Base-by-base conservation (phyloP, 2,113 vertebrate genomes). In the Solenodon paradoxus region DNA sequence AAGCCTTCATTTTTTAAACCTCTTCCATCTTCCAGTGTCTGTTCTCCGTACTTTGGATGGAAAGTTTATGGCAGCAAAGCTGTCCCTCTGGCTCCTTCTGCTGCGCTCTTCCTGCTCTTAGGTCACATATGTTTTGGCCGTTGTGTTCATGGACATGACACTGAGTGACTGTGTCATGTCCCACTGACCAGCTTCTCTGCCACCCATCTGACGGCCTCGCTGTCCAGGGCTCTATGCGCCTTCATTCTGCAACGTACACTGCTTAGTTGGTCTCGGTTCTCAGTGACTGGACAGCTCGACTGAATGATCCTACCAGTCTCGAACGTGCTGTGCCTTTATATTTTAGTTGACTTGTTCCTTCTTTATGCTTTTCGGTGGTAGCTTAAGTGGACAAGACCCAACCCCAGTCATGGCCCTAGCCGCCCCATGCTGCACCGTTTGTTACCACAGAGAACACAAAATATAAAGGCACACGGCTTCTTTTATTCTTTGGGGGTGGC, bases 1-100 rank as follows among this genome's bases (percentile, higher is more conserved):
- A 98, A 98, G 97, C 98, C 98, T 98, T 98, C 98, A 98, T 98
- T 98, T 98, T 98, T 98, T 98, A 98, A 98, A 98, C 98, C 98
- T 99, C 98, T 98, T 98, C 98, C 98, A 98, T 98, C 98, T 98
- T 98, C 97, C 97, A 98, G 92, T 98, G 97, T 99, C 97, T 97
- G 96, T 98, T 98, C 98, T 97, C 97, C 0, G 97, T 98, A 98
- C 97, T 94, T 98, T 98, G 96, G 98, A 98, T 98, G 98, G 98
- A 99, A 98, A 98, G 98, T 98, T 98, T 98, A 98, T 96, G 97
- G 98, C 98, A 98, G 98, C 98, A 98, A 98, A 98, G 98, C 98
- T 98, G 97, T 97, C 97, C 90, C 93, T 96, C 97, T 98, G 98
- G 98, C 98, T 98, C 95, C 98, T 96, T 98, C 97, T 98, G 97